Evolutionary conservation across 1,140 invertebrate species (phyloP).

Genomic region (Bombus waltoni): DNA sequence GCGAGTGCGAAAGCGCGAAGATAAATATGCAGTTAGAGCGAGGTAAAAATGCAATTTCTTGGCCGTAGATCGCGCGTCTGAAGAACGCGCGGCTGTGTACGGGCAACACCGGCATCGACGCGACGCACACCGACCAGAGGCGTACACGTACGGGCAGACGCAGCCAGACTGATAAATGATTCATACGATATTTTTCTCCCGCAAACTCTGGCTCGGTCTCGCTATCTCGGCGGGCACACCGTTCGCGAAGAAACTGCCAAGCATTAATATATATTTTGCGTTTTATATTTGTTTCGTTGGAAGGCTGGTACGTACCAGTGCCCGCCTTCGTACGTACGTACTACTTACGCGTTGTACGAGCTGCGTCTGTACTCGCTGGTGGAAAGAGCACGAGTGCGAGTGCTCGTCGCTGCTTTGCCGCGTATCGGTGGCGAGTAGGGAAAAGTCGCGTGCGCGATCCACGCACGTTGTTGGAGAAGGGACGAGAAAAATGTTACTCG

Average conservation of each 20-base stretch:
- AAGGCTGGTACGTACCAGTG: background rate
- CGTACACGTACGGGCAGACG: background rate
- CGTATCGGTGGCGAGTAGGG: too few species aligned
- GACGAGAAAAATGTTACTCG: too few species aligned
- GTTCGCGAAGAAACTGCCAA: constrained; percentile 73
- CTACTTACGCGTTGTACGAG: too few species aligned
- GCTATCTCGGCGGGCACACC: constrained; percentile 67
- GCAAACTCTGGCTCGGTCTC: constrained; percentile 54
- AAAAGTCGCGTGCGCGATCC: too few species aligned
- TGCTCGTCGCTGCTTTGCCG: too few species aligned
- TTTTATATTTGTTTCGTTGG: constrained; percentile 72
- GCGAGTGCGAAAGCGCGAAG: background rate
- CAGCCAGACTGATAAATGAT: constrained; percentile 79
- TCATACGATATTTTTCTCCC: constrained; percentile 73
- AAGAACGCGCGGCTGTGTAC: background rate
- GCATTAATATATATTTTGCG: constrained; percentile 77
- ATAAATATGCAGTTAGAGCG: background rate
- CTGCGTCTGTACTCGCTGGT: too few species aligned
- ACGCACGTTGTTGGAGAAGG: too few species aligned
- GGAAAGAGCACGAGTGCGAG: too few species aligned
- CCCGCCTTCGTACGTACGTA: too few species aligned
- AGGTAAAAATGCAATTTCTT: constrained; percentile 23
- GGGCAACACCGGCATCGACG: background rate
- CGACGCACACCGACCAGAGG: background rate
- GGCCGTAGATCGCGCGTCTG: background rate